Conservation (phyloP, 2,113 vertebrate genomes). For the Gavia stellata region DNA sequence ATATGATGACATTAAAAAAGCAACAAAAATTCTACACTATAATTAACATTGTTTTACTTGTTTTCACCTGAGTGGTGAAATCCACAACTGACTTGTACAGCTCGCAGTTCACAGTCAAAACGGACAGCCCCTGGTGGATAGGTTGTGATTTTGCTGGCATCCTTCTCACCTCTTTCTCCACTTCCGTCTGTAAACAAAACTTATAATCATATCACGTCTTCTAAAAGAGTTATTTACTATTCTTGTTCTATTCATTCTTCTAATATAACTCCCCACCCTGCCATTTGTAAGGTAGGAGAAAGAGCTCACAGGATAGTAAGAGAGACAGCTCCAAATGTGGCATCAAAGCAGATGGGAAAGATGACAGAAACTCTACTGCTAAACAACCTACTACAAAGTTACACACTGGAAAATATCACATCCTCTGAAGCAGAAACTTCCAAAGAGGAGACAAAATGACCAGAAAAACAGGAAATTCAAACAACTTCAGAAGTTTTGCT, state of each 20-base stretch:
- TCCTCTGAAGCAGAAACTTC: neutral
- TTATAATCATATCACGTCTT: constrained; percentile 24
- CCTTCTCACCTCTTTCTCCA: constrained; percentile 95
- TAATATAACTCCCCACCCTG: neutral
- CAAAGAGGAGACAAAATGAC: neutral
- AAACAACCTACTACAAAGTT: neutral
- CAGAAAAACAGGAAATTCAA: neutral
- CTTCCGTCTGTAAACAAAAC: constrained; percentile 84
- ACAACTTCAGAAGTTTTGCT: neutral
- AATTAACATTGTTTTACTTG: neutral
- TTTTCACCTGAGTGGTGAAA: constrained; percentile 96
- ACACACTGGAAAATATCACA: neutral
- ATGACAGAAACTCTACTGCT: neutral
- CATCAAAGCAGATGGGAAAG: constrained; percentile 44
- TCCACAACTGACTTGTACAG: constrained; percentile 96
- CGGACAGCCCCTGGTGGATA: constrained; percentile 92
- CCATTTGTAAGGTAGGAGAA: constrained; percentile 1
- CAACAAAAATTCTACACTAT: accelerated
- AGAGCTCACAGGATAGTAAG: constrained; percentile 31
- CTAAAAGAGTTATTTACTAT: neutral
- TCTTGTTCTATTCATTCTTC: too few species aligned
- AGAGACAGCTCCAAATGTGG: constrained; percentile 28
- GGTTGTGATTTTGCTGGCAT: constrained; percentile 97
- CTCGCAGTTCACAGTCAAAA: constrained; percentile 92
- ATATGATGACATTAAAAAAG: neutral